phyloP scores from a whole-genome alignment of 2,888 invertebrate genomes.

The Eudasyphora cyanicolor region DNA sequence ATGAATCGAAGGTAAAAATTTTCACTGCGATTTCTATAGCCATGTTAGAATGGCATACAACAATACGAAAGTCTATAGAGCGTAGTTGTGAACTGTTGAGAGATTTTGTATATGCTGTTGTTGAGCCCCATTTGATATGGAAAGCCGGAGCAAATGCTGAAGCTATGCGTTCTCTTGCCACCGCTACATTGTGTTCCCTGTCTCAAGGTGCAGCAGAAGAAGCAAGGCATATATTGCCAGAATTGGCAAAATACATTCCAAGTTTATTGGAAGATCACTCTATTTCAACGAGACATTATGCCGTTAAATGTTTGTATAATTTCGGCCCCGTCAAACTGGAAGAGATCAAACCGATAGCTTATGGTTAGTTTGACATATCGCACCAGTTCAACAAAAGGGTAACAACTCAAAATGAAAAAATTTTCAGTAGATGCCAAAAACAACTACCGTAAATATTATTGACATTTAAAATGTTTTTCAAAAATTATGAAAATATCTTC shows the following conservation, averaged over 20 bases:
- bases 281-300: conserved; percentile 76
- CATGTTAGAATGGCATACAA: conserved; percentile 74
- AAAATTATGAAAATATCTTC: no score
- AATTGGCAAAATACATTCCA: conserved; percentile 71
- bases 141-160: conserved; percentile 77
- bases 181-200: conserved; percentile 76
- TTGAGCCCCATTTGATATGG: conserved; percentile 77
- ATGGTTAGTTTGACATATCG: conserved; percentile 65
- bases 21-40: conserved; percentile 76
- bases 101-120: conserved; percentile 70
- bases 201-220: conserved; percentile 74
- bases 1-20: conserved; percentile 77
- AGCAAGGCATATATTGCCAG: conserved; percentile 71
- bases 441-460: no score
- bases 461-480: no score
- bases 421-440: no score
- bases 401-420: no score
- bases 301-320: conserved; percentile 74
- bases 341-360: conserved; percentile 73
- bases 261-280: conserved; percentile 78
- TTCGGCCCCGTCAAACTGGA: conserved; percentile 74
- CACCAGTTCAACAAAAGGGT: no score
- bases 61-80: conserved; percentile 65
- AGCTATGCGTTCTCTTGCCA: conserved; percentile 78
- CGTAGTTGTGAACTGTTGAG: conserved; percentile 71